Evolutionary conservation across 1,140 invertebrate species (phyloP).

Genomic region (Bombus affinis): DNA sequence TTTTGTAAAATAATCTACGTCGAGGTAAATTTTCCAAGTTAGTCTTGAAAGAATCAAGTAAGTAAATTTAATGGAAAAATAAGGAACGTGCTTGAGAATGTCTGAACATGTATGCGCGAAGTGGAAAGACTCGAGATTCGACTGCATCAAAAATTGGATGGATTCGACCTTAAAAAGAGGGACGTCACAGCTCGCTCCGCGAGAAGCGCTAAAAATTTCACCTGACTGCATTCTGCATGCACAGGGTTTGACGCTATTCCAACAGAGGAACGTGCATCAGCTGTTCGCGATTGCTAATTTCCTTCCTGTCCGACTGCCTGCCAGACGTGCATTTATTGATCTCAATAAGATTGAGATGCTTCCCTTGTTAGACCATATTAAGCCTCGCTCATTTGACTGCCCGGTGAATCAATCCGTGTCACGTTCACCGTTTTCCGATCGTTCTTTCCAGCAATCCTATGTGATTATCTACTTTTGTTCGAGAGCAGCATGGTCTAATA

Average conservation of each 20-base stretch:
- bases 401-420: not conserved
- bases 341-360: constrained; percentile 1
- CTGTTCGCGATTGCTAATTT: constrained; percentile 62
- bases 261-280: constrained; percentile 25
- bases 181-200: not conserved
- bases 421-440: not conserved
- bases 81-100: not conserved
- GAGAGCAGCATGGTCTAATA: not conserved
- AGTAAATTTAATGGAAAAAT: not conserved
- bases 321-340: constrained; percentile 44
- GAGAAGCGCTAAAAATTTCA: constrained; percentile 13
- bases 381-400: not conserved
- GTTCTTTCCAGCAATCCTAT: too few relatives aligned
- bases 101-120: not conserved
- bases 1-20: too few relatives aligned
- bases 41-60: too few relatives aligned
- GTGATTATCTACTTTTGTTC: not conserved
- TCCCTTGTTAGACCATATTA: not conserved
- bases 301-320: constrained; percentile 46
- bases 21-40: too few relatives aligned
- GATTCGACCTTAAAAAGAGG: not conserved
- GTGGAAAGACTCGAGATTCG: not conserved
- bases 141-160: not conserved
- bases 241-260: constrained; percentile 1
- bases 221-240: not conserved